Percentiles rank a stretch among this genome's conserved stretches.
Evolutionary conservation across 2,888 invertebrate genomes (phyloP).

Genomic region (Callinectes sapidus): DNA sequence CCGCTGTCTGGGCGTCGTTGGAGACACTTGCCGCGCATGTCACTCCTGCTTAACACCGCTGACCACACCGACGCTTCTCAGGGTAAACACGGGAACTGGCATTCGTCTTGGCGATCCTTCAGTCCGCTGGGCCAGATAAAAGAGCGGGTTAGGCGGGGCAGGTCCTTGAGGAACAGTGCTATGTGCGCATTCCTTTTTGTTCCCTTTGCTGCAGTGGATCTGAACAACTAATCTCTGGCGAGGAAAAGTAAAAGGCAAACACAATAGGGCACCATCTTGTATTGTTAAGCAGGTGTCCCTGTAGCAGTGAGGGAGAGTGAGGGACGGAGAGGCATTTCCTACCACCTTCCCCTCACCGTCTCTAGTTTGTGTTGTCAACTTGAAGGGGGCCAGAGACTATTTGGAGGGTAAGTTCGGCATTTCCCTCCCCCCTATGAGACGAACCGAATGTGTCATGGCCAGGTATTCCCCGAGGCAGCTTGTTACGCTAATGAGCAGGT

Average conservation of each 20-base stretch:
- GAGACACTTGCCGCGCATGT: slow-evolving; percentile 24
- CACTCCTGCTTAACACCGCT: slow-evolving; percentile 28
- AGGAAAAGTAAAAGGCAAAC: neutral
- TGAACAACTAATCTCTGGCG: neutral
- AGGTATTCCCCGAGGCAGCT: slow-evolving; percentile 20
- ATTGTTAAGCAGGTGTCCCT: neutral
- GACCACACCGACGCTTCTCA: slow-evolving; percentile 7
- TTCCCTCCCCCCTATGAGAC: slow-evolving; percentile 35
- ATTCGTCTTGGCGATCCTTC: neutral
- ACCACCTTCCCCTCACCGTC: slow-evolving; percentile 17
- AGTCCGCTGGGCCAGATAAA: neutral
- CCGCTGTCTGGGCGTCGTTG: slow-evolving; percentile 7
- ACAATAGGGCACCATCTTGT: neutral
- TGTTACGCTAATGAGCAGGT: slow-evolving; percentile 47
- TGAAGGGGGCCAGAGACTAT: neutral
- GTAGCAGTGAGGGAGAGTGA: neutral
- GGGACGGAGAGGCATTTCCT: slow-evolving; percentile 5
- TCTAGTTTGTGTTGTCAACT: neutral
- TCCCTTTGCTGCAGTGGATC: neutral
- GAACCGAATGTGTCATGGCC: slow-evolving; percentile 31
- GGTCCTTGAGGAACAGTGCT: neutral
- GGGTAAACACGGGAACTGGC: slow-evolving; percentile 9
- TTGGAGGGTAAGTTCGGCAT: slow-evolving; percentile 37
- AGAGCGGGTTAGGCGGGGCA: neutral
- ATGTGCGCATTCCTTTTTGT: neutral